A percentile compares a stretch with the other conserved stretches of the same genome.
These are phyloP conservation scores for Drosophila neotestacea DNA, from an alignment of 2,888 invertebrate species.

Conservation along the genomic window DNA sequence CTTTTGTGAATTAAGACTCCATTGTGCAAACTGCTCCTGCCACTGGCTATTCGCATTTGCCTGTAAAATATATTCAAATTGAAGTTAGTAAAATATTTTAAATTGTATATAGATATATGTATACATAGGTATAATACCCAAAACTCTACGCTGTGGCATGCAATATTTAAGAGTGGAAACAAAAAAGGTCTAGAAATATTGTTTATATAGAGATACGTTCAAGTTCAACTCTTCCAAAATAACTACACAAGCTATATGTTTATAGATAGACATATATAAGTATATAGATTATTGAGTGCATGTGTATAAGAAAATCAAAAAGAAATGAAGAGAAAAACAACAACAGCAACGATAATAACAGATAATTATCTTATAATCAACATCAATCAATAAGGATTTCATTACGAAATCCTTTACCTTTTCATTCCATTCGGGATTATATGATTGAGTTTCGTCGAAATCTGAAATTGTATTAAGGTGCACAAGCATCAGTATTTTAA, in stretches of 20 bases:
- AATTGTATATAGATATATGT: background rate
- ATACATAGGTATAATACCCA: conserved; percentile 27
- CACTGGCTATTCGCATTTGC: conserved; percentile 85
- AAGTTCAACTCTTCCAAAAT: conserved; percentile 43
- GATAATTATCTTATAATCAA: conserved; percentile 27
- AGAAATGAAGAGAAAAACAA: conserved; percentile 27
- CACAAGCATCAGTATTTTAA: conserved; percentile 51
- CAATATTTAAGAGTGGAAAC: conserved; percentile 49
- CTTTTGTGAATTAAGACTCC: conserved; percentile 85
- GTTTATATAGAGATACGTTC: conserved; percentile 14
- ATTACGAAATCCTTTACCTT: conserved; percentile 82
- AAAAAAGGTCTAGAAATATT: conserved; percentile 18
- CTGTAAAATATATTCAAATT: conserved; percentile 62
- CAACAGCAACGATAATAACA: conserved; percentile 37
- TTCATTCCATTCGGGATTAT: conserved; percentile 85
- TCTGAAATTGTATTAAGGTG: conserved; percentile 83
- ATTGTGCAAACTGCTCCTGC: conserved; percentile 85
- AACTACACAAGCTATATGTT: conserved; percentile 47
- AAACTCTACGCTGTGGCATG: conserved; percentile 60
- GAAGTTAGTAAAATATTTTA: conserved; percentile 1
- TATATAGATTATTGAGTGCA: conserved; percentile 55
- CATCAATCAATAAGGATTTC: conserved; percentile 54
- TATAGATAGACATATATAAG: conserved; percentile 15
- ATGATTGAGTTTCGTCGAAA: conserved; percentile 85
- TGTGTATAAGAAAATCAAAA: conserved; percentile 32